A percentile compares a stretch with the other conserved stretches of the same genome.
These are phyloP conservation scores for Brachionichthys hirsutus DNA, from an alignment of 2,113 vertebrate species.

Conservation along the genomic window DNA sequence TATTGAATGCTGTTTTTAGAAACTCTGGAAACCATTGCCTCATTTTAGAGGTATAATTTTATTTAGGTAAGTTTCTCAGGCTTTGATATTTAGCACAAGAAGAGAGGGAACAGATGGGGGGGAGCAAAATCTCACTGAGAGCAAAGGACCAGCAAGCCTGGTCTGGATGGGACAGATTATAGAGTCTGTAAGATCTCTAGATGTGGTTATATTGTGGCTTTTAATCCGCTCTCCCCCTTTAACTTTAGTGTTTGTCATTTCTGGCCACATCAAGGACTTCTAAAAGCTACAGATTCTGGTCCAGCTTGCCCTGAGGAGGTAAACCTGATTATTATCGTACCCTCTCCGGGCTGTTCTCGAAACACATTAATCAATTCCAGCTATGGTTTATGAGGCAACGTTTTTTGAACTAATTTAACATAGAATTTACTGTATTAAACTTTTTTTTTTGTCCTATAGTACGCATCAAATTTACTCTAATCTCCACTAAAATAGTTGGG, in stretches of 20 bases:
- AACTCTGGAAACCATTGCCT: slow-evolving; percentile 19
- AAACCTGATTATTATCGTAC: slow-evolving; percentile 19
- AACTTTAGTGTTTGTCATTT: slow-evolving; percentile 43
- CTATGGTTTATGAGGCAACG: too few species aligned
- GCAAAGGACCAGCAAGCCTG: slow-evolving; percentile 41
- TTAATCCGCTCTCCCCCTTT: slow-evolving; percentile 21
- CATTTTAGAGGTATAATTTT: slow-evolving; percentile 29
- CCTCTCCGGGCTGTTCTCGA: background rate
- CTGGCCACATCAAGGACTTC: slow-evolving; percentile 38
- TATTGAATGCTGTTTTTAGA: slow-evolving; percentile 8
- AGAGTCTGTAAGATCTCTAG: slow-evolving; percentile 45
- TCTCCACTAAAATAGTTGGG: too few species aligned
- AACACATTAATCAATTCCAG: too few species aligned
- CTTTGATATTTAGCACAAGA: slow-evolving; percentile 47
- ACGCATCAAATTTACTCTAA: too few species aligned
- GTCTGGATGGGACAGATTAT: slow-evolving; percentile 34
- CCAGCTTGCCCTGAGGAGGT: slow-evolving; percentile 15
- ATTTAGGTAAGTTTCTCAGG: slow-evolving; percentile 32
- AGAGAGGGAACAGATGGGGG: slow-evolving; percentile 25
- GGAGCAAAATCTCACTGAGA: slow-evolving; percentile 15
- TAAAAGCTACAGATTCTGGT: slow-evolving; percentile 37
- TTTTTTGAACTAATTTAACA: too few species aligned
- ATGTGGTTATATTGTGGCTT: slow-evolving; percentile 47
- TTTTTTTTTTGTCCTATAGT: too few species aligned
- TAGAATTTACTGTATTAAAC: too few species aligned